Percentiles rank a stretch among this genome's conserved stretches.
These are phyloP conservation scores for Mesaphorura yosii DNA, from an alignment of 1,140 invertebrate genomes.

Conservation along the genomic window DNA sequence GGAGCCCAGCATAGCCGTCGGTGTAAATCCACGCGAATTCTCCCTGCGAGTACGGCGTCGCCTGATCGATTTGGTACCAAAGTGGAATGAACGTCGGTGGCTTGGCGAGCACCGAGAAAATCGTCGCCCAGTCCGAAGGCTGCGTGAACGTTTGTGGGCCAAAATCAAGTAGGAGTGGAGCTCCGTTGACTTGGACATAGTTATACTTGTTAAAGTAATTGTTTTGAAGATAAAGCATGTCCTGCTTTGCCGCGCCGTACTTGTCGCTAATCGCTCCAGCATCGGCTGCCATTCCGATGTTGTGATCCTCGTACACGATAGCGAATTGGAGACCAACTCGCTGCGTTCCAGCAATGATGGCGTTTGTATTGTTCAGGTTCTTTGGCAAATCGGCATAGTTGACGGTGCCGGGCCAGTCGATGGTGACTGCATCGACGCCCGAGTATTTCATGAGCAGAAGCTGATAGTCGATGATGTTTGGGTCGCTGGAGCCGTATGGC, in stretches of 20 bases:
- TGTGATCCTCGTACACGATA: too few relatives aligned
- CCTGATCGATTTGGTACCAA: slow-evolving; percentile 1
- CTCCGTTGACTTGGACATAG: slow-evolving; percentile 4
- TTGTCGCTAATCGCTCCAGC: slow-evolving; percentile 3
- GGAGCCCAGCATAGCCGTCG: slow-evolving; percentile 18
- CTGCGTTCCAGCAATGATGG: slow-evolving; percentile 3
- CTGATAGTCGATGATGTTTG: slow-evolving; percentile 4
- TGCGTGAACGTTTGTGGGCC: slow-evolving; percentile 1
- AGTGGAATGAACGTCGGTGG: neutral
- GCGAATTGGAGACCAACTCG: slow-evolving; percentile 6
- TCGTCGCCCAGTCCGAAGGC: neutral
- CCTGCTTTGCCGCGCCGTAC: neutral
- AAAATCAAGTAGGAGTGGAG: too few relatives aligned
- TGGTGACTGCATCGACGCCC: slow-evolving; percentile 5
- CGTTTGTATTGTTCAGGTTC: slow-evolving; percentile 3
- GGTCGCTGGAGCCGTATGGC: slow-evolving; percentile 14
- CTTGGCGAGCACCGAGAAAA: neutral
- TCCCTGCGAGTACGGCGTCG: neutral
- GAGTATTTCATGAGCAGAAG: too few relatives aligned
- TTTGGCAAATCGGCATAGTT: slow-evolving; percentile 10
- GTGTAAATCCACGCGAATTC: slow-evolving; percentile 23
- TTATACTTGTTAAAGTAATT: slow-evolving; percentile 7
- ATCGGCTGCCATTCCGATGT: slow-evolving; percentile 6
- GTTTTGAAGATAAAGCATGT: slow-evolving; percentile 6
- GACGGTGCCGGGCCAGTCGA: slow-evolving; percentile 12